phyloP scores from a whole-genome alignment of 2,888 invertebrate genomes.

The Polia nebulosa region DNA sequence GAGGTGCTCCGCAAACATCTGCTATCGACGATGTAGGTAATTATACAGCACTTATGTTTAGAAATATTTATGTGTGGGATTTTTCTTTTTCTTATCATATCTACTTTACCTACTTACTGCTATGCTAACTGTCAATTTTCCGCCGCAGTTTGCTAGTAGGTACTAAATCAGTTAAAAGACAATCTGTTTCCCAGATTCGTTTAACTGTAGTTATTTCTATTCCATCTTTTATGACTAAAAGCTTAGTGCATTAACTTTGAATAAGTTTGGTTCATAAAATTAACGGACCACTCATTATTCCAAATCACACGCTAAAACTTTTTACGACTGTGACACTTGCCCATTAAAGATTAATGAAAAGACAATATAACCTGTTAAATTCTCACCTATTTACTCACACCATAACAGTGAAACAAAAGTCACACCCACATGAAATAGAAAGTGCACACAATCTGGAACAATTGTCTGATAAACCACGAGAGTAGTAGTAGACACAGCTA shows the following conservation, averaged over 20 bases:
- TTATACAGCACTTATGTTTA: constrained; percentile 41
- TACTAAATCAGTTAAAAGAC: no score
- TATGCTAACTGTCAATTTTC: constrained; percentile 4
- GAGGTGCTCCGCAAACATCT: constrained; percentile 59
- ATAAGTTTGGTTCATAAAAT: constrained; percentile 3
- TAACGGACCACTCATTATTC: constrained; percentile 27
- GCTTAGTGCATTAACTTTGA: background rate
- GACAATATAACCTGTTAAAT: constrained; percentile 44
- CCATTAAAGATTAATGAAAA: constrained; percentile 38
- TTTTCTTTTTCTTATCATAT: no score
- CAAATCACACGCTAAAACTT: constrained; percentile 24
- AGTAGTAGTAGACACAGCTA: constrained; percentile 45
- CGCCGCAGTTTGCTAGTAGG: background rate
- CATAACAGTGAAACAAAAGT: constrained; percentile 49
- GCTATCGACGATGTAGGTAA: constrained; percentile 49
- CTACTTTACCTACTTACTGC: no score
- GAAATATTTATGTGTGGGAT: constrained; percentile 14
- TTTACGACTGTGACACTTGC: constrained; percentile 34
- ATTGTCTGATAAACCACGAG: constrained; percentile 78
- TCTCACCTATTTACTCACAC: constrained; percentile 49
- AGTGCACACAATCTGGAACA: constrained; percentile 64
- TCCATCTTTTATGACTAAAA: background rate
- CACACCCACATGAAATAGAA: constrained; percentile 65
- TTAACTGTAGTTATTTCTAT: background rate
- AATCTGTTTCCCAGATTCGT: background rate